Conservation (phyloP, 2,797 vertebrate species). For the Bradypodion pumilum region DNA sequence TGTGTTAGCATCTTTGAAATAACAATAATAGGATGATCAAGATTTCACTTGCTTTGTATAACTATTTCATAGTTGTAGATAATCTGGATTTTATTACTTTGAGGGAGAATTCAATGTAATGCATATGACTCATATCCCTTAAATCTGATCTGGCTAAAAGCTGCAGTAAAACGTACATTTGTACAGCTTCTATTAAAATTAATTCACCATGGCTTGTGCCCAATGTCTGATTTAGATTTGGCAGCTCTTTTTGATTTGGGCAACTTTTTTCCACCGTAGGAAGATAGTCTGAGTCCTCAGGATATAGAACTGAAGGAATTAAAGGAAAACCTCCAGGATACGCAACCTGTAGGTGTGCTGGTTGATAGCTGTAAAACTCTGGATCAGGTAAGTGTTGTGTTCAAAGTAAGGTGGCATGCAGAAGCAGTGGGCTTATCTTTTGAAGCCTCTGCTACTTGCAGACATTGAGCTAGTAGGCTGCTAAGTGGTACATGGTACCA, state of each 20-base stretch:
- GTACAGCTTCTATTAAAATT: not conserved
- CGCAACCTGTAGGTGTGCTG: slow-evolving; percentile 93
- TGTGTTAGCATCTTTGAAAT: not conserved
- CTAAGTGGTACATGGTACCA: too few relatives aligned
- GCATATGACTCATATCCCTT: not conserved
- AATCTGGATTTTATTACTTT: not conserved
- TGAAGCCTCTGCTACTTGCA: too few relatives aligned
- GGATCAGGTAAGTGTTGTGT: slow-evolving; percentile 84
- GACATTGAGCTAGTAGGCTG: not conserved
- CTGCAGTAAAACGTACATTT: not conserved
- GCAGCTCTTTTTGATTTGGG: not conserved
- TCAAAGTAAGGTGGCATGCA: not conserved
- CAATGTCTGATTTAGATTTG: not conserved
- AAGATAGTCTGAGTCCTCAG: slow-evolving; percentile 81
- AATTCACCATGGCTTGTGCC: not conserved
- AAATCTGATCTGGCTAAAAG: not conserved
- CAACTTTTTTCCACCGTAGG: slow-evolving; percentile 61
- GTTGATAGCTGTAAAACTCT: slow-evolving; percentile 92
- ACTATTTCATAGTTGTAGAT: not conserved
- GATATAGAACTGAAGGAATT: slow-evolving; percentile 90
- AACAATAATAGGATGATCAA: not conserved
- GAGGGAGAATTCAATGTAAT: not conserved
- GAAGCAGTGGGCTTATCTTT: not conserved
- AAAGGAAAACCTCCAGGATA: slow-evolving; percentile 93
- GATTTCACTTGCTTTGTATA: not conserved